These are phyloP conservation scores for Drosophila quasianomalipes DNA, from an alignment of 2,888 invertebrate species.

Conservation along the genomic window DNA sequence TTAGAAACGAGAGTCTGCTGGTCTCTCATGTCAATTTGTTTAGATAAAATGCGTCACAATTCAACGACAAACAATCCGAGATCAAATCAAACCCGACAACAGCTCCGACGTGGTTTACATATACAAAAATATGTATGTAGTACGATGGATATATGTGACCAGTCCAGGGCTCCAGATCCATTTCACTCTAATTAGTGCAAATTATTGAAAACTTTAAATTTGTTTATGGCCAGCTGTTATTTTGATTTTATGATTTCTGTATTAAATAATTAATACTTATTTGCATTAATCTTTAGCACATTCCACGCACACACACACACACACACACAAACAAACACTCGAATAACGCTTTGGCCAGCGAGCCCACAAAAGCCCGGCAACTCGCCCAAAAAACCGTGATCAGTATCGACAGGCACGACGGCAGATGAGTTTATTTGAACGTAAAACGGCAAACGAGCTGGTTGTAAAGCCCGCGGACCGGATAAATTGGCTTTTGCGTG, in stretches of 20 bases:
- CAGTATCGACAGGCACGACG: conserved; percentile 20
- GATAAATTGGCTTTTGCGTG: conserved; percentile 7
- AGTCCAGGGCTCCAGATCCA: conserved; percentile 1
- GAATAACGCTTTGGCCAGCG: conserved; percentile 21
- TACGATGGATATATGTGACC: not conserved
- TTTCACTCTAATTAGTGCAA: conserved; percentile 63
- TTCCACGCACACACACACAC: conserved; percentile 35
- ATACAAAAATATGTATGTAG: not conserved
- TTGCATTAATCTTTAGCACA: conserved; percentile 65
- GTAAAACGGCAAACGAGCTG: conserved; percentile 77
- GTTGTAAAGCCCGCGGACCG: conserved; percentile 66
- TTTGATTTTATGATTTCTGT: conserved; percentile 10
- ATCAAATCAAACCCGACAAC: conserved; percentile 50
- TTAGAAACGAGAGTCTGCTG: conserved; percentile 43
- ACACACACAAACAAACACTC: conserved; percentile 2
- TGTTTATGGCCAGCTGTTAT: conserved; percentile 28
- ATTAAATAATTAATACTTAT: conserved; percentile 62
- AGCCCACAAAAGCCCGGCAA: conserved; percentile 6
- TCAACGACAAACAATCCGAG: conserved; percentile 25
- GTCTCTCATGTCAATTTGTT: conserved; percentile 77
- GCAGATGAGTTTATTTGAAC: conserved; percentile 74
- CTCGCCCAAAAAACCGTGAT: conserved; percentile 14
- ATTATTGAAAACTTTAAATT: conserved; percentile 62
- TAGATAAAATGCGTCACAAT: conserved; percentile 75
- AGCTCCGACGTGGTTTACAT: conserved; percentile 8